Evolutionary conservation across 2,113 vertebrate species (phyloP), one percentile per base, ranked within the genome.

Genomic region (Colaptes auratus): DNA sequence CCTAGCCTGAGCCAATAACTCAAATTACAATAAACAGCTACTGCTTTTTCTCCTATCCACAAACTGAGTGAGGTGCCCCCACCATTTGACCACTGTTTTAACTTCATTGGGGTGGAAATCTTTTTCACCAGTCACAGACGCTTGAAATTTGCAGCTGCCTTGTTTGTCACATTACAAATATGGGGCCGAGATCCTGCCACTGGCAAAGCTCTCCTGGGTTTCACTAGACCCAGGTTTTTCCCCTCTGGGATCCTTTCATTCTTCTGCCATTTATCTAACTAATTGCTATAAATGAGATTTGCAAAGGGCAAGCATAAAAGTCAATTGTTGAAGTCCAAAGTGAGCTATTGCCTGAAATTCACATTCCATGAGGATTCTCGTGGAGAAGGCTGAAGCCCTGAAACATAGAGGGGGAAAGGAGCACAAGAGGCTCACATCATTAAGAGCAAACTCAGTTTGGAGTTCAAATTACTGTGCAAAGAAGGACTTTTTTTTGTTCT

Each of bases 241-340:
- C 72, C 82, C 44, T 25, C 27, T 0, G 0, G 75, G 84, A 73
- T 30, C 3, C 27, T 77, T 72, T 39, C 1, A 0, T 63, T 89
- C 74, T 89, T 93, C 78, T 2, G 1, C 56, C 82, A 91, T 93
- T 64, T 92, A 46, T 66, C 77, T 89, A 76, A 42, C 46, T 94
- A 96, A 95, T 91, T 89, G 82, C 78, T 74, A 28, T 91, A 82
- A 44, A 96, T 65, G 94, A 90, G 91, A 90, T 96, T 91, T 92
- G 61, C 88, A 95, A 88, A 63, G 85, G 65, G 65, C 9, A 69
- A 55, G 50, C 28, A 53, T 39, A 72, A 69, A 77, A 92, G 33
- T 88, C 87, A 93, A 9, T 65, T 77, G 70, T 25, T 25, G 24
- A 70, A 80, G 36, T 39, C 89, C 64, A 64, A 89, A 81, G 75